phyloP scores from a whole-genome alignment of 1,140 invertebrate genomes.

The Eupristina koningsbergeri region DNA sequence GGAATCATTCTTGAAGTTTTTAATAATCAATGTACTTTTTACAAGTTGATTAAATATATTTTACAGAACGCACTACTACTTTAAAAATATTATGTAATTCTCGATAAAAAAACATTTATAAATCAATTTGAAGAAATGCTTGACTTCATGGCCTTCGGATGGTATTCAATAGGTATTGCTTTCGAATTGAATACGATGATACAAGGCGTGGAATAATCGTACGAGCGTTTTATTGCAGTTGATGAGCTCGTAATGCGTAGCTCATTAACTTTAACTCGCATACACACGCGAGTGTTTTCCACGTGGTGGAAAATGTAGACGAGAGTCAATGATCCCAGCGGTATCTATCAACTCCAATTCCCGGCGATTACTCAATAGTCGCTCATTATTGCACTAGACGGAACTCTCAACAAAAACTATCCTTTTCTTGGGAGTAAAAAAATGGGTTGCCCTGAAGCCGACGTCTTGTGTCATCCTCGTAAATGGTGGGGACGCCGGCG shows the following conservation, averaged over 20 bases:
- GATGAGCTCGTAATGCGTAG: not conserved
- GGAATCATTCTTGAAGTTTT: not conserved
- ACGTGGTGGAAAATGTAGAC: not conserved
- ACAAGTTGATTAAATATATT: not conserved
- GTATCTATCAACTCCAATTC: slow-evolving; percentile 11
- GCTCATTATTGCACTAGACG: not conserved
- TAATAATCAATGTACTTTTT: not conserved
- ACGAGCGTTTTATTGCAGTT: not conserved
- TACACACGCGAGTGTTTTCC: not conserved
- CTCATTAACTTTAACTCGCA: not conserved
- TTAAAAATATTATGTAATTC: not conserved
- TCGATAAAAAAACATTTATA: not conserved
- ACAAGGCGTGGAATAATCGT: not conserved
- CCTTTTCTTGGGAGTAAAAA: no score
- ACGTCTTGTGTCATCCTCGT: not conserved
- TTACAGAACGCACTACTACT: not conserved
- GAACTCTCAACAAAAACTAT: not conserved
- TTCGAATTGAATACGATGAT: not conserved
- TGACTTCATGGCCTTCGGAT: not conserved
- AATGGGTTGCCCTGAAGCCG: not conserved
- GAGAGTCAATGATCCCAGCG: slow-evolving; percentile 1
- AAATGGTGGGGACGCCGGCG: not conserved
- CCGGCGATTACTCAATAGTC: not conserved
- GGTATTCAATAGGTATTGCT: not conserved
- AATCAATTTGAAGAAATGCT: not conserved